A percentile compares a stretch with the other conserved stretches of the same genome.
Evolutionary conservation across 1,140 invertebrate species (phyloP).

Genomic region (Tyrophagus putrescentiae): DNA sequence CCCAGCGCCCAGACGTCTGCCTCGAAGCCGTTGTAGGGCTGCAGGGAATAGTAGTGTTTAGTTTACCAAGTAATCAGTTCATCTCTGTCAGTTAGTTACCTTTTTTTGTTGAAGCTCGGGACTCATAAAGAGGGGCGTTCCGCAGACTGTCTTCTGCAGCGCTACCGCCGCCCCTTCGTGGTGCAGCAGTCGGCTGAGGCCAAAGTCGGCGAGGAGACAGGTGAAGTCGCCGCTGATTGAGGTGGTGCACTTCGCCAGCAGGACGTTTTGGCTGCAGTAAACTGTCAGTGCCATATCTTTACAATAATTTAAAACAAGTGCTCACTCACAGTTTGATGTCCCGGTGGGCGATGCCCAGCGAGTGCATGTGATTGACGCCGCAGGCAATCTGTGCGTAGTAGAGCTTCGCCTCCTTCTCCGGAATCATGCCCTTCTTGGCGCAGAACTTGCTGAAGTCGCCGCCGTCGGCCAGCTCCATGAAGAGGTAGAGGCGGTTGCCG

Average conservation of each 20-base stretch:
- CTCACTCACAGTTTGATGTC: conserved; percentile 23
- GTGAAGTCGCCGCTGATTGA: not conserved
- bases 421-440: not conserved
- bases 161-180: not conserved
- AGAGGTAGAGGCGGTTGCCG: conserved; percentile 14
- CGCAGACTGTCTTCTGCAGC: not conserved
- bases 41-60: no score
- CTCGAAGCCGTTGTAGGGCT: conserved; percentile 35
- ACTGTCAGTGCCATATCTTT: no score
- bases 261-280: no score
- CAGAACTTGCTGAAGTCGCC: conserved; percentile 6
- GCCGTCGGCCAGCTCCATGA: conserved; percentile 18
- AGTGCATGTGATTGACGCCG: conserved; percentile 12
- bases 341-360: conserved; percentile 20
- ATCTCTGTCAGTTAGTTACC: not conserved
- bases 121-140: conserved; percentile 28
- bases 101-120: conserved; percentile 28
- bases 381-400: conserved; percentile 8
- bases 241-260: conserved; percentile 15
- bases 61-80: conserved; percentile 23
- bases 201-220: conserved; percentile 20
- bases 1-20: conserved; percentile 93
- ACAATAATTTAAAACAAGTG: no score
- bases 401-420: not conserved
- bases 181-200: conserved; percentile 7